Base-by-base conservation (phyloP, 2,888 invertebrate genomes). In the Drosophila picticornis region DNA sequence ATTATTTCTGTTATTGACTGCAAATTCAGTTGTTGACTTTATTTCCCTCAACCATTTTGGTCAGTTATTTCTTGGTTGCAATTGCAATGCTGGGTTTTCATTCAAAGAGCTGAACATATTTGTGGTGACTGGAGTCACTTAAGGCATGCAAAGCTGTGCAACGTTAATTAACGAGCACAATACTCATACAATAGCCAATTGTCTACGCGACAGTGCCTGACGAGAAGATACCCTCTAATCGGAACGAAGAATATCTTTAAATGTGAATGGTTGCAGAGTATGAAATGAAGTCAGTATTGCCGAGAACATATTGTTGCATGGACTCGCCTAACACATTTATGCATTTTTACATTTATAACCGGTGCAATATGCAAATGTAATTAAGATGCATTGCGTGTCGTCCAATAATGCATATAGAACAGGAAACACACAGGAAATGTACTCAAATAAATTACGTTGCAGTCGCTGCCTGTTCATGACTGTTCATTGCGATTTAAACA, bases 311-410 rank as follows among this genome's bases (percentile, higher is more conserved):
- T 43, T 52, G 16, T 46, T 34, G 34, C n/a, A n/a, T 16, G 48
- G 50, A 65, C 56, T 32, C 56, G 72, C 66, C 73, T 73, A 83
- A 81, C 75, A 69, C 63, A 69, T 69, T 13, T 7, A 80, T 77
- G 66, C 64, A 68, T 67, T 29, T 16, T 79, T 74, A 67, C 61
- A 69, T 67, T 85, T 85, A 75, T 68, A 72, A 70, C 68, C 70
- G 55, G 56, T 77, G 70, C 69, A 78, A 75, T 82, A 80, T 86
- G 85, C 84, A 87, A 89, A 87, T 84, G 82, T 69, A 87, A 86
- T 86, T 87, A 89, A 87, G 75, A 60, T 72, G 61, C 70, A 77
- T 65, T 51, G 22, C 61, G 53, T 62, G 58, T 53, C 48, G 38
- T 25, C 52, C 58, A 59, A 65, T 73, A 77, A 62, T 72, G 63